Percentiles rank a stretch among this genome's conserved stretches.
Evolutionary conservation across 2,113 vertebrate genomes (phyloP).

Genomic region (Trichechus manatus): DNA sequence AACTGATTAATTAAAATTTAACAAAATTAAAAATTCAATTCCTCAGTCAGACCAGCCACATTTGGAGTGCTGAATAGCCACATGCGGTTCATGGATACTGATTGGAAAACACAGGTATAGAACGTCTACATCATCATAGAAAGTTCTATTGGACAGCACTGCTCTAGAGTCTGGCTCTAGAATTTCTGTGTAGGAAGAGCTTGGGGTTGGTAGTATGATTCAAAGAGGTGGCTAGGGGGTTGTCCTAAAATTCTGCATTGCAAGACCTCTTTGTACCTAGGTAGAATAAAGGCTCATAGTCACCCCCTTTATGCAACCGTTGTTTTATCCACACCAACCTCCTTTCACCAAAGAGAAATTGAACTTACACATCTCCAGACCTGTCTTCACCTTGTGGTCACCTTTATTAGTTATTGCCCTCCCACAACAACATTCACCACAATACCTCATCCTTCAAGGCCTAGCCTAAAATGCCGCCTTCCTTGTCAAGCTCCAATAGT

Average conservation of each 20-base stretch:
- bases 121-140: background rate
- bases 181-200: background rate
- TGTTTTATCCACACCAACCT: background rate
- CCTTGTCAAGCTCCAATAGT: background rate
- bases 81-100: background rate
- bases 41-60: background rate
- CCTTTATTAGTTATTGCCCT: background rate
- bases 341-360: background rate
- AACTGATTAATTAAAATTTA: background rate
- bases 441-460: background rate
- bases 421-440: background rate
- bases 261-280: background rate
- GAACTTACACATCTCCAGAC: background rate
- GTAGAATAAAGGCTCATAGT: background rate
- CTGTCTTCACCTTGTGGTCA: background rate
- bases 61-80: background rate
- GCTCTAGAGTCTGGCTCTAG: background rate
- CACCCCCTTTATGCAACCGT: background rate
- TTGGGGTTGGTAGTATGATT: background rate
- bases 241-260: background rate
- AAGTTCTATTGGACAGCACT: background rate
- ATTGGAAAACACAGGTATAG: background rate
- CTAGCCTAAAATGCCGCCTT: background rate
- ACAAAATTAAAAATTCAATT: background rate
- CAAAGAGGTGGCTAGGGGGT: background rate